These are phyloP conservation scores for Esox niger DNA, from an alignment of 2,113 vertebrate genomes.

Conservation along the genomic window DNA sequence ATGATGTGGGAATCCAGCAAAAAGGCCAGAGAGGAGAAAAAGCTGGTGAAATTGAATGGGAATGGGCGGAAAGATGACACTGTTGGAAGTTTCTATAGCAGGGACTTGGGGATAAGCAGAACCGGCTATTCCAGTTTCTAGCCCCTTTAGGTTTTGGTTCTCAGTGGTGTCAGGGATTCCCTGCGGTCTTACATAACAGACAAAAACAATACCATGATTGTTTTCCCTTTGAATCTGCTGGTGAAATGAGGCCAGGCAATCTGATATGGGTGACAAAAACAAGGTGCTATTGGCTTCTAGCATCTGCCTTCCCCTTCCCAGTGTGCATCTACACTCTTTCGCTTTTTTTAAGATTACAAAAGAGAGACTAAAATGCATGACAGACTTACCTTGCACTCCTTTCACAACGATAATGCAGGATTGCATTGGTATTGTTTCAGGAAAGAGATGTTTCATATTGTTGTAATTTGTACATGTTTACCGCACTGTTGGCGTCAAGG, in stretches of 20 bases:
- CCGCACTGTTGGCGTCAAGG: too few relatives aligned
- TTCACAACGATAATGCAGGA: too few relatives aligned
- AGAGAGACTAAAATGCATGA: too few relatives aligned
- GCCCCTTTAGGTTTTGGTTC: constrained; percentile 60
- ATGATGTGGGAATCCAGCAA: not conserved
- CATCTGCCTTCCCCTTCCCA: too few relatives aligned
- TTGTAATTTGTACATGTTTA: too few relatives aligned
- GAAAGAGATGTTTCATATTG: too few relatives aligned
- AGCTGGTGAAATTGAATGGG: constrained; percentile 23
- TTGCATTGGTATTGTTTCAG: too few relatives aligned
- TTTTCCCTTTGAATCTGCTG: constrained; percentile 57
- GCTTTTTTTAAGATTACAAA: too few relatives aligned
- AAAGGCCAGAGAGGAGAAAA: constrained; percentile 18
- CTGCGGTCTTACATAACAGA: constrained; percentile 60
- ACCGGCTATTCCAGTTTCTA: constrained; percentile 71
- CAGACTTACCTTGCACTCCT: too few relatives aligned
- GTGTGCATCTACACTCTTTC: too few relatives aligned
- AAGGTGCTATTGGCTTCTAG: constrained; percentile 39
- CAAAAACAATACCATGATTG: constrained; percentile 72
- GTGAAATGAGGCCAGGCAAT: constrained; percentile 64
- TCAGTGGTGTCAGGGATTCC: constrained; percentile 51
- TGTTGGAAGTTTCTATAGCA: constrained; percentile 41
- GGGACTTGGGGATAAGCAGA: constrained; percentile 33
- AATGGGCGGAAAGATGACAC: constrained; percentile 33
- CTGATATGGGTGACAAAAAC: constrained; percentile 54